These are phyloP conservation scores for Polydrusus tereticollis DNA, from an alignment of 2,888 invertebrate genomes.

Conservation along the genomic window DNA sequence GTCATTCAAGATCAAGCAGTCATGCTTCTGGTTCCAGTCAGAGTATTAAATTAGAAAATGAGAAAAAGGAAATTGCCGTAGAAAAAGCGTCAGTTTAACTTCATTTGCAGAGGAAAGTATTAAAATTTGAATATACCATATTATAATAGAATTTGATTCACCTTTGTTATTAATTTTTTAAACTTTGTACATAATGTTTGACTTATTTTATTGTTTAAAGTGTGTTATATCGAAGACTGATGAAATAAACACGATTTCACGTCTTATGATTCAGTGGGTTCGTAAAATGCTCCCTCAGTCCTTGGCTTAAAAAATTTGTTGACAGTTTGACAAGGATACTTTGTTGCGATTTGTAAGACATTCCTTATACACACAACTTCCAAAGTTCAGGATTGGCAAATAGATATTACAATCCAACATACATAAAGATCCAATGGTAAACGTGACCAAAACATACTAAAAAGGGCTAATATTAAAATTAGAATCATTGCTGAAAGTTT, in stretches of 20 bases:
- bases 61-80: conserved; percentile 22
- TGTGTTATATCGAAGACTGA: conserved; percentile 4
- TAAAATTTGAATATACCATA: too few relatives aligned
- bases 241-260: too few relatives aligned
- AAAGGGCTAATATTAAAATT: too few relatives aligned
- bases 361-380: too few relatives aligned
- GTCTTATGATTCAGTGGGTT: neutral
- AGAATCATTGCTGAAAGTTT: too few relatives aligned
- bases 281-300: neutral
- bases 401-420: too few relatives aligned
- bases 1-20: conserved; percentile 77
- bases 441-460: too few relatives aligned
- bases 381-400: too few relatives aligned
- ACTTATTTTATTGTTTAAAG: conserved; percentile 12
- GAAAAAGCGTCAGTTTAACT: neutral
- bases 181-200: neutral
- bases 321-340: too few relatives aligned
- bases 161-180: neutral
- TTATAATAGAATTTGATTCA: neutral
- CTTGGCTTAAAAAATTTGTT: too few relatives aligned
- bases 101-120: conserved; percentile 14
- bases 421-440: too few relatives aligned
- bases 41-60: conserved; percentile 43
- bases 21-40: conserved; percentile 66
- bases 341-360: too few relatives aligned